phyloP scores from a whole-genome alignment of 2,797 vertebrate species.

The Varecia variegata region DNA sequence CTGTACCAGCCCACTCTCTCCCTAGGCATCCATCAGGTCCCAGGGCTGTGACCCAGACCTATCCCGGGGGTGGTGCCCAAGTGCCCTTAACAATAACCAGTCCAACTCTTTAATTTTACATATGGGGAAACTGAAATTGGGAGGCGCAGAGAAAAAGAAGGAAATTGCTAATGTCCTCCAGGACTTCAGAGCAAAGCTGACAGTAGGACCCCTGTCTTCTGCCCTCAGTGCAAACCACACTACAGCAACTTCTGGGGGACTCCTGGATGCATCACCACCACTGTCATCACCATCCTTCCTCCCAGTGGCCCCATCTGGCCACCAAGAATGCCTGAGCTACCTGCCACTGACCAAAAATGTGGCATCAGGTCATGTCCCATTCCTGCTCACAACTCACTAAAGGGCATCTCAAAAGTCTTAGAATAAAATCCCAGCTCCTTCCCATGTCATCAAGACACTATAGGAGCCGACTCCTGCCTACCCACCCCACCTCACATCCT shows the following conservation, averaged over 20 bases:
- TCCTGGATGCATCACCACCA: too few species aligned
- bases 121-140: neutral
- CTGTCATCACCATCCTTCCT: neutral
- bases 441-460: neutral
- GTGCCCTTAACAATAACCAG: neutral
- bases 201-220: neutral
- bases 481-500: neutral
- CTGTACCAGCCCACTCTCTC: neutral
- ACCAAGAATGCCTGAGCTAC: neutral
- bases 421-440: neutral
- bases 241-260: neutral
- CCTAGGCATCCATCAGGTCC: too few species aligned
- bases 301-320: neutral
- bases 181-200: neutral
- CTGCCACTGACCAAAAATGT: neutral
- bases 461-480: neutral
- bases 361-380: too few species aligned
- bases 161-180: neutral
- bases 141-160: neutral
- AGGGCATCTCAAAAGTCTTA: neutral
- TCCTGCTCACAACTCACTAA: neutral
- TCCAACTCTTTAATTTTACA: neutral
- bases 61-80: fast-evolving
- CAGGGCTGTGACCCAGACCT: neutral
- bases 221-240: neutral